Conservation (phyloP, 2,797 vertebrate genomes). For the Spinibarbus caldwelli region DNA sequence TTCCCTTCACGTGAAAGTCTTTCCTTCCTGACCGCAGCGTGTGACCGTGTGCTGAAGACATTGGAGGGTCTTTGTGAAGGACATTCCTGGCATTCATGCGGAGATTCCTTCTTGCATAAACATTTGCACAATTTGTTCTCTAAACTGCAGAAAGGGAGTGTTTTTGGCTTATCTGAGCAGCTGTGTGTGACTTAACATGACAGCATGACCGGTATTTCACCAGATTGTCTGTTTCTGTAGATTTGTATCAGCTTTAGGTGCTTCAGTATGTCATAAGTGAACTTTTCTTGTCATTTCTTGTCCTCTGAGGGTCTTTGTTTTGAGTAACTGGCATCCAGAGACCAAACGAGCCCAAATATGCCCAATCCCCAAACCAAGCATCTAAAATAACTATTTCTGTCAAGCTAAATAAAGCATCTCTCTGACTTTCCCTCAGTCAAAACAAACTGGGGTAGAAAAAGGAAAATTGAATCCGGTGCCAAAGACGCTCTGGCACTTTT, state of each 20-base stretch:
- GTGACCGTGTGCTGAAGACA: background rate
- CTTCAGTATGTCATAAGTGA: background rate
- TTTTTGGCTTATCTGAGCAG: background rate
- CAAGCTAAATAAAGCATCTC: background rate
- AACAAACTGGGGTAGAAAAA: background rate
- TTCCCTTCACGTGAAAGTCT: background rate
- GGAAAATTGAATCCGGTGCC: background rate
- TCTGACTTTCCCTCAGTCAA: background rate
- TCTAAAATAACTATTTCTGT: background rate
- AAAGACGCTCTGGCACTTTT: background rate
- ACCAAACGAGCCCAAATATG: background rate
- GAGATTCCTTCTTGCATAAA: background rate
- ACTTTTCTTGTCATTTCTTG: background rate
- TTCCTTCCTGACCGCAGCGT: background rate
- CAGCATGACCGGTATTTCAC: no score
- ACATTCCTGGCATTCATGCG: background rate
- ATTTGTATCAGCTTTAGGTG: background rate
- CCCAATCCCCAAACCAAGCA: background rate
- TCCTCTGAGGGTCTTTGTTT: background rate
- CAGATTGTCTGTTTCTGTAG: background rate
- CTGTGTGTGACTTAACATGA: background rate
- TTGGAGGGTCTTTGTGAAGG: no score
- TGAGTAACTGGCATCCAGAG: background rate
- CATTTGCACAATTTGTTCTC: background rate
- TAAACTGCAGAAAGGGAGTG: background rate